Percentiles rank a stretch among this genome's conserved stretches.
Conservation (phyloP, 2,888 invertebrate genomes). For the Drosophila mimica region DNA sequence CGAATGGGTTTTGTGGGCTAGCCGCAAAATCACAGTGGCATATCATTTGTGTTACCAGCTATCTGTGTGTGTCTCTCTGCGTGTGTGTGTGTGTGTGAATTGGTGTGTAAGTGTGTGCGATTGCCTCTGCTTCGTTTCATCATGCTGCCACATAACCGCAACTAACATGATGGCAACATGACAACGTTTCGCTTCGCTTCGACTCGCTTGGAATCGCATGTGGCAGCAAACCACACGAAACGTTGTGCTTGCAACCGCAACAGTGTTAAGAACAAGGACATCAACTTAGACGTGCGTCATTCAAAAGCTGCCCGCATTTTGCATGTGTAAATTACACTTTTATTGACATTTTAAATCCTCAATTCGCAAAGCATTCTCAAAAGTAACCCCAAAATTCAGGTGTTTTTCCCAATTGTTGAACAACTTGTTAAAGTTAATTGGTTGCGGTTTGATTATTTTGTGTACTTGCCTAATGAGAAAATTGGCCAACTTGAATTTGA, state of each 20-base stretch:
- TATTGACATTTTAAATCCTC: constrained; percentile 51
- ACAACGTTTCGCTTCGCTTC: constrained; percentile 50
- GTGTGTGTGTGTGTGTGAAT: constrained; percentile 10
- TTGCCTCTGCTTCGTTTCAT: constrained; percentile 68
- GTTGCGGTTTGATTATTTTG: constrained; percentile 1
- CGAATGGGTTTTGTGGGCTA: constrained; percentile 45
- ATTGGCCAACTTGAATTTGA: not conserved
- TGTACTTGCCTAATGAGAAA: constrained; percentile 22
- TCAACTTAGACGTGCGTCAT: constrained; percentile 24
- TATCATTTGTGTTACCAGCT: constrained; percentile 46
- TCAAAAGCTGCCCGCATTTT: constrained; percentile 18
- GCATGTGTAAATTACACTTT: constrained; percentile 60
- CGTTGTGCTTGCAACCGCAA: constrained; percentile 52
- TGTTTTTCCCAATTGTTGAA: not conserved
- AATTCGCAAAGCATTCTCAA: constrained; percentile 3
- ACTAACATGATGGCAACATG: constrained; percentile 68
- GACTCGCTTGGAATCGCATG: constrained; percentile 13
- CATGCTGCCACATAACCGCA: constrained; percentile 76
- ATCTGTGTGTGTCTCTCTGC: constrained; percentile 1
- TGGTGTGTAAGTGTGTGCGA: constrained; percentile 27
- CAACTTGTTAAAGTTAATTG: constrained; percentile 31
- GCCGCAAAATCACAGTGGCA: constrained; percentile 66
- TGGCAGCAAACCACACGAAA: constrained; percentile 38
- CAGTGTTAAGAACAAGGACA: constrained; percentile 48
- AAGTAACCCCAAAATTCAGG: constrained; percentile 5